A percentile compares a stretch with the other conserved stretches of the same genome.
phyloP scores from a whole-genome alignment of 2,113 vertebrate species.

The Plectropomus leopardus region DNA sequence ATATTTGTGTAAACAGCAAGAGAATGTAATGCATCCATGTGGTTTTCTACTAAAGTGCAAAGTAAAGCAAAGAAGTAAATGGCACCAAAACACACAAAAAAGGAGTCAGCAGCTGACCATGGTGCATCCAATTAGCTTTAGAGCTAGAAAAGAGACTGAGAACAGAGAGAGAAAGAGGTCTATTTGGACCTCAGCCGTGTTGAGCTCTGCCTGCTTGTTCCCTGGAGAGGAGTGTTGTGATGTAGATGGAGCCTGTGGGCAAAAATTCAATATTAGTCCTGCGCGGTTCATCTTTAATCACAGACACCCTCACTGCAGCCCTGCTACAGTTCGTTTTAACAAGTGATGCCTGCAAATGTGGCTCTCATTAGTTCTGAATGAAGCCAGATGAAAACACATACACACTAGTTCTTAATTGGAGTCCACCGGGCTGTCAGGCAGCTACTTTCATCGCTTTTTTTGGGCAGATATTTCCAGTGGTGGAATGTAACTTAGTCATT shows the following conservation, averaged over 20 bases:
- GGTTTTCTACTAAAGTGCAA: too few species aligned
- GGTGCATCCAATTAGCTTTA: constrained; percentile 49
- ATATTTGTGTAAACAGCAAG: not conserved
- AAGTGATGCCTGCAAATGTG: constrained; percentile 17
- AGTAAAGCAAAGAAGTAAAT: constrained; percentile 1
- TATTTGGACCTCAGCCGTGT: constrained; percentile 37
- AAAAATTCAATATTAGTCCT: constrained; percentile 34
- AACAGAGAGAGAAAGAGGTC: not conserved
- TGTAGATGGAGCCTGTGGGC: not conserved
- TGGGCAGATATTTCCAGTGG: too few species aligned
- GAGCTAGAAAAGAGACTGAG: not conserved
- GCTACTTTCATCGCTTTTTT: too few species aligned
- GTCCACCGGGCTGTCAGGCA: too few species aligned
- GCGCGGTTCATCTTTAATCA: constrained; percentile 8
- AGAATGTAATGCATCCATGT: not conserved
- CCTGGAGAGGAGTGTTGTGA: constrained; percentile 10
- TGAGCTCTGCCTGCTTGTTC: constrained; percentile 10
- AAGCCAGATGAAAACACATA: constrained; percentile 5
- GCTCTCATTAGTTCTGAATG: constrained; percentile 22
- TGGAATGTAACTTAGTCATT: too few species aligned
- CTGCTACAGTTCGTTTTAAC: not conserved
- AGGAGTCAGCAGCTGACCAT: constrained; percentile 21
- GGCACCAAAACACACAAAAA: not conserved
- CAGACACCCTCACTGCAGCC: not conserved
- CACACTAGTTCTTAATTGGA: not conserved